Evolutionary conservation across 2,113 vertebrate genomes (phyloP).

Genomic region (Gymnogyps californianus): DNA sequence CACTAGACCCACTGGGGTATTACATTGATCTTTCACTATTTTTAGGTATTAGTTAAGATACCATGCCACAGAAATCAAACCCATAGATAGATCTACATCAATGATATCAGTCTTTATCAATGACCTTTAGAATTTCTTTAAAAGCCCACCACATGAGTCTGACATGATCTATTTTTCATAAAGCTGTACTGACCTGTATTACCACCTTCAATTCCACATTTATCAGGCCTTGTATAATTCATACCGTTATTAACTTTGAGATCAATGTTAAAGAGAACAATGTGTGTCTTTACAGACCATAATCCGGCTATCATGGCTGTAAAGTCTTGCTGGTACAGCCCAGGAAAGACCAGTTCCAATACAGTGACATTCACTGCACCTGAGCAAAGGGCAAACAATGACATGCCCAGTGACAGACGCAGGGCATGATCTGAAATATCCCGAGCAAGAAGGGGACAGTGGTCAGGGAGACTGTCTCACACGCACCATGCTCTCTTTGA

Average conservation of each 20-base stretch:
- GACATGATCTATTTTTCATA: not conserved
- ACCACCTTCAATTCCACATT: not conserved
- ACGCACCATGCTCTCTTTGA: rapidly evolving
- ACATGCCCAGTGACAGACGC: not conserved
- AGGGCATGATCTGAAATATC: not conserved
- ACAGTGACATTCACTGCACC: not conserved
- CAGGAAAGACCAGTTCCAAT: not conserved
- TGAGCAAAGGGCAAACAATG: not conserved
- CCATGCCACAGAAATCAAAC: not conserved
- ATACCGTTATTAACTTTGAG: not conserved
- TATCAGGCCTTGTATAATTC: not conserved
- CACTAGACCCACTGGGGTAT: not conserved
- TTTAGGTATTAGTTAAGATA: not conserved
- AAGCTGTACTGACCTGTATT: not conserved
- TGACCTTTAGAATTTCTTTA: not conserved
- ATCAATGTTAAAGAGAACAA: not conserved
- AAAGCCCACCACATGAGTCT: not conserved
- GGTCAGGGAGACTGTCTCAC: not conserved
- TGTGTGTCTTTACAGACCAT: rapidly evolving
- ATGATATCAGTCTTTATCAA: not conserved
- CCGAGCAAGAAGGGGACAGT: not conserved
- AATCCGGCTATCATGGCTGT: not conserved
- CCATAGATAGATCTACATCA: not conserved
- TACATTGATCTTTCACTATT: not conserved
- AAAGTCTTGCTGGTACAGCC: not conserved